Conservation (phyloP, 2,888 invertebrate species). For the Cremastinae sp. region DNA sequence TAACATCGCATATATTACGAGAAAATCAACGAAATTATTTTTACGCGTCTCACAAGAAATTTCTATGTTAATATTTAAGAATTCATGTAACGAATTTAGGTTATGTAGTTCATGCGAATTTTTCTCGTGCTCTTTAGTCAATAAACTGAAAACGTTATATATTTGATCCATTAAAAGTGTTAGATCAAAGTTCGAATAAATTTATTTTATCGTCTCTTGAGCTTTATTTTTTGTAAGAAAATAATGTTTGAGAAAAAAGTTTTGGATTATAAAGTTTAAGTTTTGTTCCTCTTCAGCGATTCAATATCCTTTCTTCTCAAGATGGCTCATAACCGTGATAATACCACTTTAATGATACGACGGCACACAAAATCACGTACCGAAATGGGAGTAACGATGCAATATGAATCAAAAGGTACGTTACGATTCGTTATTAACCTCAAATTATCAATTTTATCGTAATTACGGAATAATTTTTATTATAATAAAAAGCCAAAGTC, state of each 20-base stretch:
- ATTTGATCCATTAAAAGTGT: too few relatives aligned
- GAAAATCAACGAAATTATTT: not conserved
- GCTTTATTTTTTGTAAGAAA: not conserved
- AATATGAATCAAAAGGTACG: not conserved
- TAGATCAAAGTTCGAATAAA: too few relatives aligned
- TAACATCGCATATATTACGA: slow-evolving; percentile 5
- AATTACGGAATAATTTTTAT: too few relatives aligned
- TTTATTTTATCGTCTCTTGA: not conserved
- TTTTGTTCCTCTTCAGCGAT: too few relatives aligned
- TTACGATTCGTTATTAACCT: slow-evolving; percentile 1
- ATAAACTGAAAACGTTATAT: slow-evolving; percentile 58
- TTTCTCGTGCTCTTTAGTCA: slow-evolving; percentile 49
- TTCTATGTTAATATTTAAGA: slow-evolving; percentile 49
- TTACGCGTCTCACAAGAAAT: slow-evolving; percentile 28
- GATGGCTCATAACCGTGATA: not conserved
- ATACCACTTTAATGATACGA: not conserved
- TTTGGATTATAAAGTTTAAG: too few relatives aligned
- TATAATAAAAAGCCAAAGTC: too few relatives aligned
- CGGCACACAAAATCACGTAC: slow-evolving; percentile 16
- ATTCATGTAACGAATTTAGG: slow-evolving; percentile 48
- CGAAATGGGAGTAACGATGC: slow-evolving; percentile 21
- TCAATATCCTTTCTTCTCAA: not conserved
- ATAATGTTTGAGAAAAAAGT: too few relatives aligned
- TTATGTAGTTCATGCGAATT: slow-evolving; percentile 55
- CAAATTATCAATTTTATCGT: not conserved